These are phyloP conservation scores for Kryptolebias ocellatus DNA, from an alignment of 2,797 vertebrate species.

Conservation along the genomic window DNA sequence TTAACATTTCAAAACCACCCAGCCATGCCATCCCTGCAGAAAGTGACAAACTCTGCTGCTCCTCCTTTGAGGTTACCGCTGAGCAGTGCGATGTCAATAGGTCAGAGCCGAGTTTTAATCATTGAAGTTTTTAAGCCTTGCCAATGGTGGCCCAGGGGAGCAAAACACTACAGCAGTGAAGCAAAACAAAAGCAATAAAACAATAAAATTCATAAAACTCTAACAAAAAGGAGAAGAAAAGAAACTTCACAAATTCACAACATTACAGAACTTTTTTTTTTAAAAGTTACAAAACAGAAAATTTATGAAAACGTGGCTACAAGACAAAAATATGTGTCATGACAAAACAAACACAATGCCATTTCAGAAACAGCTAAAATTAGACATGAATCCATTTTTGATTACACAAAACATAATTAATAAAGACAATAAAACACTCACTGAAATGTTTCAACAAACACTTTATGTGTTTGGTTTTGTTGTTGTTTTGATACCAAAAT, in stretches of 20 bases:
- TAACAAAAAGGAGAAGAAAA: neutral
- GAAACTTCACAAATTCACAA: neutral
- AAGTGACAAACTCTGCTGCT: constrained; percentile 43
- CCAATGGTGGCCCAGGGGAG: neutral
- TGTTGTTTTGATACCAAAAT: no score
- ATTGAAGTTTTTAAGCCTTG: neutral
- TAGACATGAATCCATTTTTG: no score
- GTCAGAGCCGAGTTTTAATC: constrained; percentile 50
- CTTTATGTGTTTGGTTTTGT: no score
- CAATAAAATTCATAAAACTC: neutral
- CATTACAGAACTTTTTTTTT: no score
- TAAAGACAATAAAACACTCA: neutral
- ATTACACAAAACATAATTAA: no score
- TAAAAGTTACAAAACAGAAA: no score
- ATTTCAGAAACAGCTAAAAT: no score
- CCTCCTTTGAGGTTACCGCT: constrained; percentile 32
- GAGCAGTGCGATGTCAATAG: constrained; percentile 45
- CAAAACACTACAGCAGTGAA: neutral
- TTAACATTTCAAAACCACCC: constrained; percentile 60
- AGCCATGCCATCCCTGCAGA: constrained; percentile 43
- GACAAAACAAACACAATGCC: neutral
- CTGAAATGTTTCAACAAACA: no score
- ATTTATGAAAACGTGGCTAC: neutral
- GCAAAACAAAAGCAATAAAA: neutral
- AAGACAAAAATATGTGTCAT: neutral